Evolutionary conservation across 2,888 invertebrate species (phyloP), one percentile per base, ranked within the genome.

Genomic region (Mythimna impura): DNA sequence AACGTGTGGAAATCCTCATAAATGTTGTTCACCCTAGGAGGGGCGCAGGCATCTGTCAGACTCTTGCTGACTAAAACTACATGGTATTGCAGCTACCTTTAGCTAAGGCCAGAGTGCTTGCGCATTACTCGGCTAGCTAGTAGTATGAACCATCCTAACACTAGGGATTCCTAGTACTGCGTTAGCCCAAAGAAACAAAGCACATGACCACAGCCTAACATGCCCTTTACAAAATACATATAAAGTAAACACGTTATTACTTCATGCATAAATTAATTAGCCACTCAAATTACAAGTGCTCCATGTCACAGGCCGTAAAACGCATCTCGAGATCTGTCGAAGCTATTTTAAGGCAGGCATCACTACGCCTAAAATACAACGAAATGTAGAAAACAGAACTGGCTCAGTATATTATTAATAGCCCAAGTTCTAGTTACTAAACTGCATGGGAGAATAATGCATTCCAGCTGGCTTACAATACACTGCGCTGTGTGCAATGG

Each of bases 361-460:
- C 76, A 66, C 71, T 72, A 76, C 68, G 71, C 47, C 71, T 77
- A 75, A 83, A 88, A 86, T 87, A 86, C 78, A 76, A 83, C 77
- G 85, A 86, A 90, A 85, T 84, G 86, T 84, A 87, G 78, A 82
- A 86, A 81, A 84, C 70, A 86, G 87, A 87, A 88, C 83, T 87
- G 83, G 88, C 80, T 80, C 89, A 86, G 82, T 85, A 81, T 88
- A 89, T 87, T 88, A 91, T 87, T 89, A 90, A 88, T 86, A 86
- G 82, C 73, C 76, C 77, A 81, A 88, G 86, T 89, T 89, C 89
- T 85, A 88, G 88, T 88, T 88, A 87, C 80, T 80, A 84, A 79
- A 85, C 77, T 84, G 82, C 83, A 80, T 68, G 55, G 74, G 30
- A 64, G 65, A 71, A 72, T 85, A 82, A 80, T 80, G 75, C 80